Percentiles rank a stretch among this genome's conserved stretches.
These are phyloP conservation scores for Globodera ellingtonae DNA, from an alignment of 1,140 invertebrate species.

Conservation along the genomic window DNA sequence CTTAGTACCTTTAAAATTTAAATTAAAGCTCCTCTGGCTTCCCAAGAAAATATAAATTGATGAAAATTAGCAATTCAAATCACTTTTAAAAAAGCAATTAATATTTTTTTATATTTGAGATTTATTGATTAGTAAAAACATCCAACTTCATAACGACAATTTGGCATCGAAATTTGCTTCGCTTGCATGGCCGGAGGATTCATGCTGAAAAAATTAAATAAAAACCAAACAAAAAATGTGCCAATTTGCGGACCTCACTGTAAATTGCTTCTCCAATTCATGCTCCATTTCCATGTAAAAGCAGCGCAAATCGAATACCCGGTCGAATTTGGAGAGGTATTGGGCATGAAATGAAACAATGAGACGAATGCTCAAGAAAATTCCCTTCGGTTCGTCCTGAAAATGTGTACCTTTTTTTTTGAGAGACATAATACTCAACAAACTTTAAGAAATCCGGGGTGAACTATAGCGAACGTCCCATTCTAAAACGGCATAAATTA, in stretches of 20 bases:
- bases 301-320: conserved; percentile 61
- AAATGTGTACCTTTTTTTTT: too few species aligned
- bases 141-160: conserved; percentile 56
- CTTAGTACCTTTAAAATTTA: conserved; percentile 43
- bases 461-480: too few species aligned
- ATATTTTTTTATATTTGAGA: too few species aligned
- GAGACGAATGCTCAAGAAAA: conserved; percentile 55
- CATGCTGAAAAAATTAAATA: conserved; percentile 35
- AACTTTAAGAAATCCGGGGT: too few species aligned
- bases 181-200: conserved; percentile 54
- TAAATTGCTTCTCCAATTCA: conserved; percentile 52
- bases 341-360: conserved; percentile 62
- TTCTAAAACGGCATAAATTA: too few species aligned
- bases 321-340: conserved; percentile 61
- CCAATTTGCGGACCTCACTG: conserved; percentile 49
- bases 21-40: too few species aligned
- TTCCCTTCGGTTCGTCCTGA: conserved; percentile 46
- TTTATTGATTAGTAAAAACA: neutral
- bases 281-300: conserved; percentile 65
- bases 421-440: too few species aligned
- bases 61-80: neutral
- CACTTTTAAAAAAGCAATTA: too few species aligned
- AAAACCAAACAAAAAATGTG: neutral
- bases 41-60: neutral
- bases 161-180: conserved; percentile 64